phyloP scores from a whole-genome alignment of 1,140 invertebrate genomes.

The Caenorhabditis elegans region DNA sequence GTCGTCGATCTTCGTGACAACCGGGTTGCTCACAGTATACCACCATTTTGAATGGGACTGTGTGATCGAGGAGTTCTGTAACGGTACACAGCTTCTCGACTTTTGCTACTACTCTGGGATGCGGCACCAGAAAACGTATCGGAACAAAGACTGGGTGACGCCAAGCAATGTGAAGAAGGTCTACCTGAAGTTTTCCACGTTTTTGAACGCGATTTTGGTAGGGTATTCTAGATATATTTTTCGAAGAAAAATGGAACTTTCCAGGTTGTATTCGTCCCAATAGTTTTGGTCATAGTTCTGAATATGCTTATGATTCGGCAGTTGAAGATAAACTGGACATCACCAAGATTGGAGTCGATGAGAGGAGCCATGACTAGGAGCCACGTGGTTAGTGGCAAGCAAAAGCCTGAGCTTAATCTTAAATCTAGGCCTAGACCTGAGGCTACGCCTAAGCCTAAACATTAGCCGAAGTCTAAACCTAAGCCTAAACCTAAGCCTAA shows the following conservation, averaged over 20 bases:
- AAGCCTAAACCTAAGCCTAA: too few species aligned
- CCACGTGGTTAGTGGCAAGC: not conserved
- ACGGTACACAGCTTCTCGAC: constrained; percentile 59
- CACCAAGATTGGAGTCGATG: not conserved
- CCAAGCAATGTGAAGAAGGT: constrained; percentile 29
- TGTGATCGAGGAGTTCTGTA: constrained; percentile 60
- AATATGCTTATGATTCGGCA: constrained; percentile 58
- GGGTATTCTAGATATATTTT: not conserved
- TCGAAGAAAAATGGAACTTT: constrained; percentile 21
- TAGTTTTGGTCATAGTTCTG: constrained; percentile 59
- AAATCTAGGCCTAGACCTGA: too few species aligned
- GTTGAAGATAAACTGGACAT: constrained; percentile 48
- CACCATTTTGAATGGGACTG: constrained; percentile 66
- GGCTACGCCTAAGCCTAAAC: too few species aligned
- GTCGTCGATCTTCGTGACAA: constrained; percentile 52
- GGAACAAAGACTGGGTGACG: constrained; percentile 16
- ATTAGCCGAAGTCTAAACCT: too few species aligned
- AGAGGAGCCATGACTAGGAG: not conserved
- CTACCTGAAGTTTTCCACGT: constrained; percentile 53
- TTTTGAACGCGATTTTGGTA: constrained; percentile 62
- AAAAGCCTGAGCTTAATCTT: too few species aligned
- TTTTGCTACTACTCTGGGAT: constrained; percentile 55
- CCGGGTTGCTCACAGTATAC: constrained; percentile 61
- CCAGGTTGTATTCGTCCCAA: constrained; percentile 64
- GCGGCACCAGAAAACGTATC: constrained; percentile 29